Evolutionary conservation across 2,888 invertebrate species (phyloP).

Genomic region (Hoplodrina ambigua): DNA sequence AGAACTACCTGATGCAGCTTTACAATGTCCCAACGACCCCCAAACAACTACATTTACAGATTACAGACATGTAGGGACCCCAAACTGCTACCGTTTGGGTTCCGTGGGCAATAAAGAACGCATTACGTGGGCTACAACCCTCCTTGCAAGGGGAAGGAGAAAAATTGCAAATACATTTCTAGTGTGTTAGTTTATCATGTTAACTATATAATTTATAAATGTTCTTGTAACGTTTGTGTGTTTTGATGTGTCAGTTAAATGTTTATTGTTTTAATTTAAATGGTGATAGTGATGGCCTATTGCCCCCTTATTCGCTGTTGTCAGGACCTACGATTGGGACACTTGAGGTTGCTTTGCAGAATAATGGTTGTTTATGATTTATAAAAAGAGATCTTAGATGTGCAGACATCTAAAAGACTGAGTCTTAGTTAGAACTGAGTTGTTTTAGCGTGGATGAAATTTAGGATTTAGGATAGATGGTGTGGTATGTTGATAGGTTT

Average conservation of each 20-base stretch:
- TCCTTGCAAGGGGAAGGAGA: constrained; percentile 63
- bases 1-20: constrained; percentile 44
- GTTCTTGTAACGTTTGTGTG: constrained; percentile 15
- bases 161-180: constrained; percentile 62
- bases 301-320: too few species aligned
- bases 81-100: constrained; percentile 77
- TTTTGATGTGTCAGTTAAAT: constrained; percentile 14
- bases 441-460: too few species aligned
- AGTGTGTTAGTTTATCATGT: constrained; percentile 55
- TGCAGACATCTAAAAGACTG: too few species aligned
- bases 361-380: too few species aligned
- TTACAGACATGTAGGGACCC: constrained; percentile 78
- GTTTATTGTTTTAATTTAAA: not conserved
- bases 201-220: constrained; percentile 61
- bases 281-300: too few species aligned
- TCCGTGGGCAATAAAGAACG: constrained; percentile 82
- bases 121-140: constrained; percentile 78
- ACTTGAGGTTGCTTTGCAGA: too few species aligned
- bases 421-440: too few species aligned
- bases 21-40: constrained; percentile 57
- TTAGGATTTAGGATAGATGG: too few species aligned
- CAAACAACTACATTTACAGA: constrained; percentile 79
- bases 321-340: too few species aligned
- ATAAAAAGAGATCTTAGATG: too few species aligned
- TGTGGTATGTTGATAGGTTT: too few species aligned